Conservation (phyloP, 2,113 vertebrate species). For the Xenopus borealis region DNA sequence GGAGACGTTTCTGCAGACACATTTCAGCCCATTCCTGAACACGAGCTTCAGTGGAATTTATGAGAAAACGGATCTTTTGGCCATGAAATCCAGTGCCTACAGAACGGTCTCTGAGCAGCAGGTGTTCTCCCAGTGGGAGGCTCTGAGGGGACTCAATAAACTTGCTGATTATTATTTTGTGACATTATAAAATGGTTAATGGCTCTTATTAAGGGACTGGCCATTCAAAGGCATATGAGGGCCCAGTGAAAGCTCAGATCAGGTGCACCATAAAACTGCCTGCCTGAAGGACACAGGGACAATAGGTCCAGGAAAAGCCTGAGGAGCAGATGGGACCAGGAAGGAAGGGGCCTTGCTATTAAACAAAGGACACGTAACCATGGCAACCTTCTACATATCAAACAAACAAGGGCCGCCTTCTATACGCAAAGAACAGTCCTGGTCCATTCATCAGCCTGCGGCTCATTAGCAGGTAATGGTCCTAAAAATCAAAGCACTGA, state of each 20-base stretch:
- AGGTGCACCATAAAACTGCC: constrained; percentile 38
- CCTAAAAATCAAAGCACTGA: constrained; percentile 1
- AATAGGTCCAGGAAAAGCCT: constrained; percentile 23
- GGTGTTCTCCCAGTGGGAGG: constrained; percentile 31
- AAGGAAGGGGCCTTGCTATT: constrained; percentile 28
- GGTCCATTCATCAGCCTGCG: not conserved
- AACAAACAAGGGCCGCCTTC: constrained; percentile 8
- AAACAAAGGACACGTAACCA: constrained; percentile 23
- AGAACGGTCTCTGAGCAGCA: constrained; percentile 8
- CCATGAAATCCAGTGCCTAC: not conserved
- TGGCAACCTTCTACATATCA: constrained; percentile 24
- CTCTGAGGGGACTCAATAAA: constrained; percentile 34
- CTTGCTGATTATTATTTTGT: constrained; percentile 39
- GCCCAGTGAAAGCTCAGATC: constrained; percentile 13
- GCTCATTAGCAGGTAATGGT: constrained; percentile 31
- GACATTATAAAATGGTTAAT: constrained; percentile 46
- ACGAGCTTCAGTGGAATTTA: constrained; percentile 23
- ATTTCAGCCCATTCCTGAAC: too few relatives aligned
- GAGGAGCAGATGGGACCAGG: constrained; percentile 35
- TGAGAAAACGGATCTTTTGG: not conserved
- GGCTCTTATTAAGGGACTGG: constrained; percentile 35
- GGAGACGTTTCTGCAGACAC: not conserved
- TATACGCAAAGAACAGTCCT: not conserved
- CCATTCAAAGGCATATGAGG: constrained; percentile 10
- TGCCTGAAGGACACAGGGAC: constrained; percentile 15